Evolutionary conservation across 2,113 vertebrate species (phyloP).

Genomic region (Mormyrus iriodes): DNA sequence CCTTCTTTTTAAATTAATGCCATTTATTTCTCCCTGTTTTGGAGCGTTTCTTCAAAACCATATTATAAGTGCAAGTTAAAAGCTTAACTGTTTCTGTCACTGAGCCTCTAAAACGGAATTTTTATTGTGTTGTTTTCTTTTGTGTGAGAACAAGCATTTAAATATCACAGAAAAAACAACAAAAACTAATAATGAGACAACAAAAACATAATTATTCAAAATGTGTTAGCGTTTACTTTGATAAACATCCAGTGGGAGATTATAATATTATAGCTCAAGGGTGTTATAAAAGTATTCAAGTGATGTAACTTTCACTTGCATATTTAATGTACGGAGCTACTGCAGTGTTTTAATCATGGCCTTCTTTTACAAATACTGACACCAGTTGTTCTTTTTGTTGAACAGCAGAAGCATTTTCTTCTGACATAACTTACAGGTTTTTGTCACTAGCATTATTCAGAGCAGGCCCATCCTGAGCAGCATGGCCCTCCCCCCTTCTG

Average conservation of each 20-base stretch:
- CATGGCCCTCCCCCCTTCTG: neutral
- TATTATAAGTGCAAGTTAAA: neutral
- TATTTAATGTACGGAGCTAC: neutral
- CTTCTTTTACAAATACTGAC: constrained; percentile 1
- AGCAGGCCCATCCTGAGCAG: neutral
- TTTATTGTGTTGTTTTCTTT: neutral
- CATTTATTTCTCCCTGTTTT: neutral
- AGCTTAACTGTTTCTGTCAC: constrained; percentile 2
- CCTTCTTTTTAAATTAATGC: constrained; percentile 4
- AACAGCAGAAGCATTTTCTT: neutral
- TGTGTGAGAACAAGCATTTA: neutral
- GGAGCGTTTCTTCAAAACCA: neutral
- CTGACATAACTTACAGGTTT: neutral
- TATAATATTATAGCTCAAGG: constrained; percentile 8
- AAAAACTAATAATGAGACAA: constrained; percentile 6
- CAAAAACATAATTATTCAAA: neutral
- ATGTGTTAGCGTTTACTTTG: neutral
- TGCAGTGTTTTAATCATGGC: neutral
- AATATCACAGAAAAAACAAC: neutral
- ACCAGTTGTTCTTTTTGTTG: neutral
- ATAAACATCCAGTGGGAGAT: constrained; percentile 5
- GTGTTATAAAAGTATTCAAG: neutral
- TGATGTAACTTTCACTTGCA: neutral
- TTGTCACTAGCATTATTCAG: neutral
- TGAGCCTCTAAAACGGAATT: neutral